These are phyloP conservation scores for Temnopleurus reevesii DNA, from an alignment of 53 echinoderm and acorn worm genomes.

Conservation along the genomic window DNA sequence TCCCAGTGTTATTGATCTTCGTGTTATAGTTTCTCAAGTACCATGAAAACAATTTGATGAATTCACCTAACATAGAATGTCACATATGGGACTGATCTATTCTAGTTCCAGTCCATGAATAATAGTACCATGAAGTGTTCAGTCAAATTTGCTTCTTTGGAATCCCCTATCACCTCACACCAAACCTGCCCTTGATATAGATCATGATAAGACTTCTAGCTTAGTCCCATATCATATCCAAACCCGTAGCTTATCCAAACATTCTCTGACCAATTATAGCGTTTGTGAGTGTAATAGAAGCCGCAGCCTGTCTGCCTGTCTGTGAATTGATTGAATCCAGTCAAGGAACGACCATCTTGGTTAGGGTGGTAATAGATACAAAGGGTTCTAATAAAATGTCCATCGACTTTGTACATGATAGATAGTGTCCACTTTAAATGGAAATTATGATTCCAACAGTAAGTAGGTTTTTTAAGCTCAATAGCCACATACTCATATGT, in stretches of 20 bases:
- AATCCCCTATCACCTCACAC: background rate
- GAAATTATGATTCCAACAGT: no score
- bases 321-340: slow-evolving; percentile 8
- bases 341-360: no score
- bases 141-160: background rate
- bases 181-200: background rate
- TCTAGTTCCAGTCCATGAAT: background rate
- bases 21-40: no score
- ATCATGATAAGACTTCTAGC: slow-evolving; percentile 17
- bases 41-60: no score
- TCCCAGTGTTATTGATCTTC: no score
- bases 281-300: background rate
- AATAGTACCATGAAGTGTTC: background rate
- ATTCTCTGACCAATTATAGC: background rate
- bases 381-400: no score
- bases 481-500: no score
- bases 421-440: no score
- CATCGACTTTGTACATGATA: no score
- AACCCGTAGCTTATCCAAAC: slow-evolving; percentile 33
- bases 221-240: slow-evolving; percentile 49
- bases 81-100: background rate
- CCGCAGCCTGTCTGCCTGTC: background rate
- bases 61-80: background rate
- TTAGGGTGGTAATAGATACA: no score
- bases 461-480: no score